Base-by-base conservation (phyloP, 2,113 vertebrate genomes). In the Oncorhynchus keta region DNA sequence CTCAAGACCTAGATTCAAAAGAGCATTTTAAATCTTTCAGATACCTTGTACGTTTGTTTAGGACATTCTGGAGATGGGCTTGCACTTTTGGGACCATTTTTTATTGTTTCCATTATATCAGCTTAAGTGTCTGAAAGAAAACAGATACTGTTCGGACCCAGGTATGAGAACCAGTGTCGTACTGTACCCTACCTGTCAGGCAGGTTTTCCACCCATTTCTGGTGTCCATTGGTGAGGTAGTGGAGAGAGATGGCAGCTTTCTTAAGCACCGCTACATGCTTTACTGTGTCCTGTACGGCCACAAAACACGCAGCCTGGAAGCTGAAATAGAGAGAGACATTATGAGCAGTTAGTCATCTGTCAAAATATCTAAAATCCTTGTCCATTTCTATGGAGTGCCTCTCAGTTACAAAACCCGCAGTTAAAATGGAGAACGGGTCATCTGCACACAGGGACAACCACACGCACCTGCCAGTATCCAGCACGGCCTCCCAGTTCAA, bases 401-500 rank as follows among this genome's bases (percentile, higher is more conserved):
- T 35, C 28, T 68, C 11, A 68, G 6, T 5, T 32, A 8, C 5
- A 35, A 9, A 18, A 16, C 39, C n/a, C 7, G 16, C 5, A 59
- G 2, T 12, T 18, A 48, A 48, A 7, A 71, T 14, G 66, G 39
- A 2, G 39, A 12, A 45, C 9, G 8, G 9, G 39, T 45, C 0
- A 12, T 45, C 39, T 3, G 39, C 39, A 45, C 32, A 13, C 7
- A 16, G 73, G 13, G 5, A 51, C 49, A 51, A 18, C 51, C 51
- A 7, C 51, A 2, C 30, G 13, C 85, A 98, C 98, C 96, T 99
- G 90, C 97, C 97, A 11, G 94, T 90, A 78, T 99, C 98, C 16
- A 99, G 91, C 8, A 95, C 92, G 0, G 92, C 81, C 88, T 99
- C 98, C 98, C 98, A 99, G 83, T 98, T 99, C 88, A 99, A 85